Percentiles rank a stretch among this genome's conserved stretches.
phyloP scores from a whole-genome alignment of 2,888 invertebrate genomes.

The Aplocera efformata region DNA sequence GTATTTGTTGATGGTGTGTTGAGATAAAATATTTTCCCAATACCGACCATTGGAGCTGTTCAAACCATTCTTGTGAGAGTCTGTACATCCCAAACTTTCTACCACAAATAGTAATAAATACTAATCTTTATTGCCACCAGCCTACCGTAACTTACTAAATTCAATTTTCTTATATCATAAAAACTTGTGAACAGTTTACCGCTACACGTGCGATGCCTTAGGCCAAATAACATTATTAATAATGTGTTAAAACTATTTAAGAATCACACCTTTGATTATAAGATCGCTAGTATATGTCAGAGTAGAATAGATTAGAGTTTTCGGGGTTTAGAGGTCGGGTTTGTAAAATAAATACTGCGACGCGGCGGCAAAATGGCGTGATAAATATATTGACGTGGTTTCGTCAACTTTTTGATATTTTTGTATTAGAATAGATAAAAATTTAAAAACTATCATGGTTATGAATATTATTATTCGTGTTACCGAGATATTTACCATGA shows the following conservation, averaged over 20 bases:
- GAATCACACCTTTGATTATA: slow-evolving; percentile 23
- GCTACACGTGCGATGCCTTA: slow-evolving; percentile 25
- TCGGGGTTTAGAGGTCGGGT: slow-evolving; percentile 14
- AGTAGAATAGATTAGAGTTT: slow-evolving; percentile 13
- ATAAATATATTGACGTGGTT: too few species aligned
- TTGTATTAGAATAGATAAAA: too few species aligned
- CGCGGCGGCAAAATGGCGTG: too few species aligned
- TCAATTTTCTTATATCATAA: slow-evolving; percentile 31
- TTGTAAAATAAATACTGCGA: slow-evolving; percentile 16
- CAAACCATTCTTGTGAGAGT: too few species aligned
- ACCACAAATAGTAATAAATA: slow-evolving; percentile 26
- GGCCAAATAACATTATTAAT: slow-evolving; percentile 26
- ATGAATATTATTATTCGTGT: too few species aligned
- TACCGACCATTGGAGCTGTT: too few species aligned
- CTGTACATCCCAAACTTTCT: slow-evolving; percentile 8
- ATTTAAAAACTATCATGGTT: too few species aligned
- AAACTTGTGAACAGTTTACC: slow-evolving; percentile 21
- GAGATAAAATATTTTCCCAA: too few species aligned
- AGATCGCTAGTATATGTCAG: slow-evolving; percentile 5
- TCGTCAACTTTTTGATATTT: too few species aligned
- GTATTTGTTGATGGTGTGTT: too few species aligned
- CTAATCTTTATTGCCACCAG: slow-evolving; percentile 26
- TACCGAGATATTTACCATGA: too few species aligned
- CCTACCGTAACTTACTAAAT: slow-evolving; percentile 32
- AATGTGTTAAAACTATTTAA: slow-evolving; percentile 25